Evolutionary conservation across 1,140 invertebrate species (phyloP), one percentile per base, ranked within the genome.

Genomic region (Scaptodrosophila lebanonensis): DNA sequence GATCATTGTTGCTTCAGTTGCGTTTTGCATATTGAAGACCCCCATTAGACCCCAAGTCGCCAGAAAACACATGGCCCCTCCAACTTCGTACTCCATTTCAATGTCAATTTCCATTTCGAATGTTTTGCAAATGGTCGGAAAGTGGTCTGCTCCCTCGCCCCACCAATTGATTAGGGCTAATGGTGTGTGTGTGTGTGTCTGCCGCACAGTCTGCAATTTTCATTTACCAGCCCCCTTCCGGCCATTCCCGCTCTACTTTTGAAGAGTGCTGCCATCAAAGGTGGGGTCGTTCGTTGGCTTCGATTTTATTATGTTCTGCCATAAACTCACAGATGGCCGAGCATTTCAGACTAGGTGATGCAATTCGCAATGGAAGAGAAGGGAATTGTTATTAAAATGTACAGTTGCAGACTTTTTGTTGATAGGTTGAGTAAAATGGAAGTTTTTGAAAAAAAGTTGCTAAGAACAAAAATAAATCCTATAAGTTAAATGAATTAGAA

Each of bases 91-190:
- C 56, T 61, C 67, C 75, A 77, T 73, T 79, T 79, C 75, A 73
- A 79, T 79, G 59, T 73, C 65, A 73, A 79, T 79, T 73, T 67
- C 57, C 53, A 67, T 76, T 76, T 76, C 56, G 44, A 63, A 30
- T 30, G 51, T 45, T 45, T 71, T 62, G 59, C 51, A 36, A 60
- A 66, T 49, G 57, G 68, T 35, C 63, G 51, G 51, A 38, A 44
- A 62, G 38, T 57, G 53, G 51, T 4, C 16, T 30, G 54, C 67
- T 66, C 45, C 62, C 72, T 77, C 66, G 66, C 52, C 48, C 59
- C 67, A 51, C 67, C 63, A 77, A 77, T 77, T 50, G 59, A 57
- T 63, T 50, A 38, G 43, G 38, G 58, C 52, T 49, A 44, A 45
- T 57, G 57, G 57, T 62, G 59, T n/a, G n/a, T n/a, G 44, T 2